These are phyloP conservation scores for Megalonaias nervosa DNA, from an alignment of 1,140 invertebrate genomes.

Conservation along the genomic window DNA sequence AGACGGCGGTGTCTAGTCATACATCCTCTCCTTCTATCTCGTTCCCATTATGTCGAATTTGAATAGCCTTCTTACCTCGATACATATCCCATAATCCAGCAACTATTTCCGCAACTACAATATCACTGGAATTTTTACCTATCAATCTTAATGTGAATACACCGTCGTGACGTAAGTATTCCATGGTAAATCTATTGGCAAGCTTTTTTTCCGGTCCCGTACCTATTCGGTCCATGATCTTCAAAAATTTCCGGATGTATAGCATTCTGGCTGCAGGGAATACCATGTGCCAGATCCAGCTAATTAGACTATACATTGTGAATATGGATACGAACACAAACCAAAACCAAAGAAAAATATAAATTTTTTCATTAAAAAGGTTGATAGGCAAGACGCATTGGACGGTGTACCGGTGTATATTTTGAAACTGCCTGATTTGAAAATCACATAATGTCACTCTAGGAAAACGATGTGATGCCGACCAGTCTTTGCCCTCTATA, in stretches of 20 bases:
- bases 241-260: conserved; percentile 71
- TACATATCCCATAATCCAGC: conserved; percentile 68
- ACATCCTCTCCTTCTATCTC: conserved; percentile 66
- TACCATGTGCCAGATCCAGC: conserved; percentile 69
- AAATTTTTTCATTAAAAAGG: conserved; percentile 76
- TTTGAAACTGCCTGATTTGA: conserved; percentile 72
- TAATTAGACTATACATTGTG: conserved; percentile 69
- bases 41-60: conserved; percentile 60
- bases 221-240: conserved; percentile 67
- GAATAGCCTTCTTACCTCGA: conserved; percentile 64
- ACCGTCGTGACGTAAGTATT: conserved; percentile 68
- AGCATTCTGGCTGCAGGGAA: conserved; percentile 67
- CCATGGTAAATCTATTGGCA: conserved; percentile 61
- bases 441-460: conserved; percentile 75
- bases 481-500: conserved; percentile 71
- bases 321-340: conserved; percentile 73
- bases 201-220: conserved; percentile 64
- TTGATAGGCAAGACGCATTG: conserved; percentile 76
- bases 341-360: conserved; percentile 76
- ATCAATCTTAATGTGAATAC: conserved; percentile 67
- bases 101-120: conserved; percentile 69
- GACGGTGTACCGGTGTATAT: conserved; percentile 73
- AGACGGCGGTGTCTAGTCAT: conserved; percentile 34
- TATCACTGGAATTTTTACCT: conserved; percentile 70
- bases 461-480: conserved; percentile 71